A percentile compares a stretch with the other conserved stretches of the same genome.
phyloP scores from a whole-genome alignment of 2,888 invertebrate species.

The Leucania comma region DNA sequence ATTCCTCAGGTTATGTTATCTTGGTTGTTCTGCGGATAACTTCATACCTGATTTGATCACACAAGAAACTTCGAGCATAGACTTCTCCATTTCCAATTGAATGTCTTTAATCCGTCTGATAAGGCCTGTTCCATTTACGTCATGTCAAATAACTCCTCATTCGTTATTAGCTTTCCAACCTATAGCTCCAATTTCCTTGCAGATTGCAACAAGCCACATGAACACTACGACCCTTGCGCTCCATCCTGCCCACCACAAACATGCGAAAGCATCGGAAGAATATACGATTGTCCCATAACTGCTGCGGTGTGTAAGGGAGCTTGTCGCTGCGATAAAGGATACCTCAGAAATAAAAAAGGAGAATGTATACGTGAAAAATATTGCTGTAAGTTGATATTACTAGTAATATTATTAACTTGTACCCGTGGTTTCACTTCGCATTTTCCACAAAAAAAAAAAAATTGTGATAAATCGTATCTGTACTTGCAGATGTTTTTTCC shows the following conservation, averaged over 20 bases:
- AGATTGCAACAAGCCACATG: slow-evolving; percentile 50
- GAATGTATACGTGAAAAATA: slow-evolving; percentile 44
- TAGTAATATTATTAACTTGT: no score
- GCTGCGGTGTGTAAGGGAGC: slow-evolving; percentile 41
- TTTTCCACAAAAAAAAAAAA: background rate
- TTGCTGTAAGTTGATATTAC: slow-evolving; percentile 43
- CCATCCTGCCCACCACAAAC: slow-evolving; percentile 56
- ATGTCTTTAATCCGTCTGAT: no score
- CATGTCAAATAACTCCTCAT: background rate
- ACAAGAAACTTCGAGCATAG: no score
- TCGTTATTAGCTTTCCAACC: background rate
- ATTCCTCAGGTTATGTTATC: no score
- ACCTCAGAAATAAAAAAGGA: slow-evolving; percentile 44
- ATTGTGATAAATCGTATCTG: background rate
- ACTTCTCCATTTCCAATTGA: no score
- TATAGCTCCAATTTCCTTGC: background rate
- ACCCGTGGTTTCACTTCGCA: no score
- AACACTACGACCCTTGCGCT: slow-evolving; percentile 51
- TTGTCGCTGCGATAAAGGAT: slow-evolving; percentile 51
- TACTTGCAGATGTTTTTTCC: background rate
- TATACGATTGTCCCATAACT: slow-evolving; percentile 37
- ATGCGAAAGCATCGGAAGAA: slow-evolving; percentile 51
- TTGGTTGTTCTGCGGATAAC: no score
- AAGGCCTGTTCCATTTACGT: background rate
- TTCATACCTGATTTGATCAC: no score